A percentile compares a stretch with the other conserved stretches of the same genome.
Evolutionary conservation across 2,797 vertebrate species (phyloP).

Genomic region (Sebastes steindachneri): DNA sequence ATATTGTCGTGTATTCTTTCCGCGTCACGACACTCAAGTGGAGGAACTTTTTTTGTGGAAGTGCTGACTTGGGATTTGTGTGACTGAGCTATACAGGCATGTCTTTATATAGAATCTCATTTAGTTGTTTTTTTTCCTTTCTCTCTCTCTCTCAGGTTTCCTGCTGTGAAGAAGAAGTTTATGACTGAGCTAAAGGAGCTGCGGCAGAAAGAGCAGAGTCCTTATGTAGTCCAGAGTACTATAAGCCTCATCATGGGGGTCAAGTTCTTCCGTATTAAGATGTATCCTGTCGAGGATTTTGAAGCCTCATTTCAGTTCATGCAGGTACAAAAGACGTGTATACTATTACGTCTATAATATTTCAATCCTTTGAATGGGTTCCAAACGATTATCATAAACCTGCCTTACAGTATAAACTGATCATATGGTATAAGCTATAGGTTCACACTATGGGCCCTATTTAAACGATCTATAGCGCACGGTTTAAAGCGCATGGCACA

Average conservation of each 20-base stretch:
- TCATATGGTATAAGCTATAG: background rate
- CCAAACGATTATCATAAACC: background rate
- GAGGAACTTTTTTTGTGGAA: constrained; percentile 21
- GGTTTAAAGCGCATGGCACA: too few species aligned
- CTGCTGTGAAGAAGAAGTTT: constrained; percentile 97
- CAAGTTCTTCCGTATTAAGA: constrained; percentile 98
- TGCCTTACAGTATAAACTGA: background rate
- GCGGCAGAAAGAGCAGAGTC: constrained; percentile 95
- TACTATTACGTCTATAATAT: background rate
- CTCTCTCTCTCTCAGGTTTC: constrained; percentile 86
- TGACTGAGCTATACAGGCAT: constrained; percentile 22
- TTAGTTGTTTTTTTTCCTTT: background rate
- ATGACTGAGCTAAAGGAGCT: constrained; percentile 96
- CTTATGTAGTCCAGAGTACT: constrained; percentile 92
- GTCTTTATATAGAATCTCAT: constrained; percentile 47
- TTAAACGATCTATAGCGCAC: too few species aligned
- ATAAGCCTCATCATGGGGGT: constrained; percentile 99
- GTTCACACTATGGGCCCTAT: background rate
- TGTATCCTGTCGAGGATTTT: constrained; percentile 99
- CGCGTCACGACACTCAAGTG: constrained; percentile 10
- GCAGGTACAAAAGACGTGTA: constrained; percentile 87
- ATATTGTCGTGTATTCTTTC: constrained; percentile 16
- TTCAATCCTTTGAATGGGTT: background rate
- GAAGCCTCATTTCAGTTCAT: constrained; percentile 99
- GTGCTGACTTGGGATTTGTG: constrained; percentile 46